Base-by-base conservation (phyloP, 2,888 invertebrate genomes). In the Junonia oenone region DNA sequence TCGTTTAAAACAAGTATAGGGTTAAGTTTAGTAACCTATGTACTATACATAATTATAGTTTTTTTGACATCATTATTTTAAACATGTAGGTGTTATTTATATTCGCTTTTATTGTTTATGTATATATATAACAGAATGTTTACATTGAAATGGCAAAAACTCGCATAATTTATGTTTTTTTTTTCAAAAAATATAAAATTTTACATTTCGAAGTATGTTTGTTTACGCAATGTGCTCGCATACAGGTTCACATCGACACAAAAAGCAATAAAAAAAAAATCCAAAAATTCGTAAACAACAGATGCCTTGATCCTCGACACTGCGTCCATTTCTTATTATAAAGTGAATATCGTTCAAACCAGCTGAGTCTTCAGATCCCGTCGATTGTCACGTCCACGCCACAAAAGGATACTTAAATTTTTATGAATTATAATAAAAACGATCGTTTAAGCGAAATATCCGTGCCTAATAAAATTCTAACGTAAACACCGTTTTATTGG, bases 401-500 rank as follows among this genome's bases (percentile, higher is more conserved):
- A 62, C 55, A 59, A 56, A 63, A 56, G 59, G 55, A 51, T 56
- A 62, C 61, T 63, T 59, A 68, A 64, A 64, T 63, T 82, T 84
- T 84, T 83, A 83, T 76, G 79, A 78, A 83, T 78, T 78, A 82
- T 76, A 78, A 74, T 78, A 82, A 80, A 81, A 81, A 72, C 73
- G 66, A 71, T 68, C 71, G 71, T 78, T 81, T 83, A 81, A 78
- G 78, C 73, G 76, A 79, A 83, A 78, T 75, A 83, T 82, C 83
- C 73, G 63, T 68, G 64, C 59, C 68, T 71, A 79, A 82, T 86
- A 87, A 87, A 83, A 80, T 56, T 62, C 68, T 64, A 72, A 75
- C 79, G 75, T 83, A 83, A 85, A 83, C 78, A 79, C 70, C 68
- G 63, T 80, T 83, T 84, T 86, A 85, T 83, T 76, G 75, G 73